Evolutionary conservation across 2,888 invertebrate species (phyloP).

Genomic region (Cecidostiba fungosa): DNA sequence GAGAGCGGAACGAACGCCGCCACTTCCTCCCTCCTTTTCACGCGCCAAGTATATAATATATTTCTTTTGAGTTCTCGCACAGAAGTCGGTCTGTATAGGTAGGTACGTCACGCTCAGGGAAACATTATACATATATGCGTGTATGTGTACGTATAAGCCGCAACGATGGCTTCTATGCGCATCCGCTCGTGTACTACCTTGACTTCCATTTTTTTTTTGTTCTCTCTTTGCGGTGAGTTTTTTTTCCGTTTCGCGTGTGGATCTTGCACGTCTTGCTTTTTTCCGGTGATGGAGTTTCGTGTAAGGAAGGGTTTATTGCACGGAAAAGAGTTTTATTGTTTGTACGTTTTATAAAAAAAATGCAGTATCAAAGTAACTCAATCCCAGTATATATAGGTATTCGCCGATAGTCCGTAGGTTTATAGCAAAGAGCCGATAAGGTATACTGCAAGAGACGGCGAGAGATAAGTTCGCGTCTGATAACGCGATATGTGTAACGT

Average conservation of each 20-base stretch:
- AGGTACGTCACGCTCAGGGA: constrained; percentile 37
- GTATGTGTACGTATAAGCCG: not conserved
- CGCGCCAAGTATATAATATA: not conserved
- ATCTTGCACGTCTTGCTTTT: not conserved
- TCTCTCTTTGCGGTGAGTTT: not conserved
- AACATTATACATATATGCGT: not conserved
- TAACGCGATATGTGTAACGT: not conserved
- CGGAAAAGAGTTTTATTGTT: not conserved
- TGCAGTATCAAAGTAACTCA: not conserved
- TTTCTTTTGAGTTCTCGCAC: not conserved
- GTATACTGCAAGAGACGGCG: not conserved
- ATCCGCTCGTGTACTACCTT: constrained; percentile 27
- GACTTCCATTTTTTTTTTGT: not conserved
- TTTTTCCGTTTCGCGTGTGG: not conserved
- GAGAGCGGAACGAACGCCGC: not conserved
- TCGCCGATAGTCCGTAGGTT: not conserved
- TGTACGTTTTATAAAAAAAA: not conserved
- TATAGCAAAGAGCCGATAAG: not conserved
- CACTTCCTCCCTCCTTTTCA: not conserved
- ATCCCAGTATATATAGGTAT: not conserved
- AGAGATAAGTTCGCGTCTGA: constrained; percentile 16
- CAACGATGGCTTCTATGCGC: not conserved
- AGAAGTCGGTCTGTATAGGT: not conserved
- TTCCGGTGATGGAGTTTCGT: not conserved
- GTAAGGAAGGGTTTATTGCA: not conserved